phyloP scores from a whole-genome alignment of 1,140 invertebrate genomes.

The Atta colombica region DNA sequence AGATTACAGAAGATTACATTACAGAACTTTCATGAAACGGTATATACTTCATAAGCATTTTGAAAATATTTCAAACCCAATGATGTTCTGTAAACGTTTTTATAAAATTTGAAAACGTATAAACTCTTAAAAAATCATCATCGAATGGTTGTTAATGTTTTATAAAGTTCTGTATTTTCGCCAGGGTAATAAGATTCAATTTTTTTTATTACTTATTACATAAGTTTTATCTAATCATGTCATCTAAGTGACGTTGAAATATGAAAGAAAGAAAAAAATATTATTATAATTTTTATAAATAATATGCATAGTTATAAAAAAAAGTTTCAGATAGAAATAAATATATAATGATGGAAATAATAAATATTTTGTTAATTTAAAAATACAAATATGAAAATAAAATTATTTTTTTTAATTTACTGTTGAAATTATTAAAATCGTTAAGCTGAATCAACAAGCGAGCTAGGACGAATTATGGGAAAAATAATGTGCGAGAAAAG shows the following conservation, averaged over 20 bases:
- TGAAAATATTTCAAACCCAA: no score
- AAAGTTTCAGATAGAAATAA: neutral
- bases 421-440: neutral
- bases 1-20: no score
- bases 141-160: no score
- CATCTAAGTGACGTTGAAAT: neutral
- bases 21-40: no score
- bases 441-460: neutral
- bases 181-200: no score
- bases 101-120: no score
- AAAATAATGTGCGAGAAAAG: conserved; percentile 11
- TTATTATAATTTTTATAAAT: neutral
- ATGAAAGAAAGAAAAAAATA: neutral
- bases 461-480: neutral
- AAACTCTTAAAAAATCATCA: no score
- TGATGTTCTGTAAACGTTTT: no score
- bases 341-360: neutral
- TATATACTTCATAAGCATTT: no score
- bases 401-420: neutral
- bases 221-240: neutral
- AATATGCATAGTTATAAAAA: conserved; percentile 21
- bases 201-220: no score
- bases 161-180: no score
- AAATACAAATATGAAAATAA: conserved; percentile 2
- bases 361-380: conserved; percentile 8